Evolutionary conservation across 2,113 vertebrate species (phyloP), one percentile per base, ranked within the genome.

Genomic region (Colossoma macropomum): DNA sequence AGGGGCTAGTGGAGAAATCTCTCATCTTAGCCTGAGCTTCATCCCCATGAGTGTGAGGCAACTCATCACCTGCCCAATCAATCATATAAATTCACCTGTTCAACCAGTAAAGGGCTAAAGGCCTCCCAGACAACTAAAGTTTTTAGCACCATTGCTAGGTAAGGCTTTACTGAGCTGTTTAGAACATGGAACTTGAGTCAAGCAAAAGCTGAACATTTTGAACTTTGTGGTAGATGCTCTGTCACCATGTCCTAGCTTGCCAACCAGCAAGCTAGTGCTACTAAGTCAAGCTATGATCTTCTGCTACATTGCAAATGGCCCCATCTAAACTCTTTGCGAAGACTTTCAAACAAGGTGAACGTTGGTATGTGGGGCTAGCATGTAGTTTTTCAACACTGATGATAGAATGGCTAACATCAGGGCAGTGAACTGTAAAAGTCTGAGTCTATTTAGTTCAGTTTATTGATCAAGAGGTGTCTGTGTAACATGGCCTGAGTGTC

Each of bases 1-100:
- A 96, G 96, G 95, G 94, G 93, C 92, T 92, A 88, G 90, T 93
- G 95, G 92, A 92, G 93, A 92, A 92, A 92, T 92, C 89, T 92
- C 91, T 92, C 90, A 92, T 93, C 80, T 74, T 78, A 78, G 60
- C 83, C 73, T 75, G 77, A 73, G 71, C 76, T 87, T 83, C 81
- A 87, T 86, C 89, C 85, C 89, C 86, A 83, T 87, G 82, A 81
- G 90, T 93, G 90, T 90, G 91, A 91, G 90, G 93, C 93, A 93
- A 92, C 86, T 91, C 89, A 91, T 94, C 91, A 92, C 90, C 90
- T 90, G 78, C 77, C 85, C 88, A 93, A 93, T 93, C 92, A 92
- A 92, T 93, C 89, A 85, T 80, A 86, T 90, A 89, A 45, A 90
- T 92, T 92, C 87, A 86, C 82, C 90, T 93, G 84, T 88, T 86